Evolutionary conservation across 2,113 vertebrate genomes (phyloP).

Genomic region (Plecotus auritus): DNA sequence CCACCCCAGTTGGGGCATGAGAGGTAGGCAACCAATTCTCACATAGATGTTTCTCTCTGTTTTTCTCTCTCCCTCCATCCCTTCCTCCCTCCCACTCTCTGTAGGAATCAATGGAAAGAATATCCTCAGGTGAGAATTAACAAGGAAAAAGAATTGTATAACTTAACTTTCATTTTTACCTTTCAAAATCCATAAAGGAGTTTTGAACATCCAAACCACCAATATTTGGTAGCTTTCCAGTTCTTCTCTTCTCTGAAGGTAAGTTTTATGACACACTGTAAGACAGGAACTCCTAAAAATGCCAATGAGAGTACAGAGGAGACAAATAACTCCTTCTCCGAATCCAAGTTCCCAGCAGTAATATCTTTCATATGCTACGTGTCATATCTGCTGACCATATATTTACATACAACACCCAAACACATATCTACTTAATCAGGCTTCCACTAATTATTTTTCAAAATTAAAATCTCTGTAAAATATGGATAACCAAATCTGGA

Average conservation of each 20-base stretch:
- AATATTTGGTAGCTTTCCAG: neutral
- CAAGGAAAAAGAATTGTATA: too few species aligned
- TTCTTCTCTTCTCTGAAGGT: neutral
- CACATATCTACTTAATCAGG: accelerated
- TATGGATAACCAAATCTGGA: constrained; percentile 18
- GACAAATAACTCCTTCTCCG: neutral
- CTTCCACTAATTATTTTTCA: neutral
- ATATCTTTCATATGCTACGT: neutral
- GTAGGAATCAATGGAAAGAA: too few species aligned
- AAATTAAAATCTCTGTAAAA: constrained; percentile 24
- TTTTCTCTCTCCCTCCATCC: too few species aligned
- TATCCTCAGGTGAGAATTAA: too few species aligned
- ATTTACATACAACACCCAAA: constrained; percentile 11
- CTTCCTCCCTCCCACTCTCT: too few species aligned
- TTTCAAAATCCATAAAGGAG: constrained; percentile 20
- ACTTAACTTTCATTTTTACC: constrained; percentile 26
- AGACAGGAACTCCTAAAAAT: constrained; percentile 41
- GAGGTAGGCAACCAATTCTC: too few species aligned
- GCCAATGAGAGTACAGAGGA: neutral
- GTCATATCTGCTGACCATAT: neutral
- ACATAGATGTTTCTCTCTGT: too few species aligned
- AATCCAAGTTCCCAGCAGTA: neutral
- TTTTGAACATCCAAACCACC: neutral
- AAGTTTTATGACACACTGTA: constrained; percentile 17
- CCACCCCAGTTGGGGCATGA: too few species aligned